Conservation (phyloP, 2,888 invertebrate species). For the Allygus modestus region DNA sequence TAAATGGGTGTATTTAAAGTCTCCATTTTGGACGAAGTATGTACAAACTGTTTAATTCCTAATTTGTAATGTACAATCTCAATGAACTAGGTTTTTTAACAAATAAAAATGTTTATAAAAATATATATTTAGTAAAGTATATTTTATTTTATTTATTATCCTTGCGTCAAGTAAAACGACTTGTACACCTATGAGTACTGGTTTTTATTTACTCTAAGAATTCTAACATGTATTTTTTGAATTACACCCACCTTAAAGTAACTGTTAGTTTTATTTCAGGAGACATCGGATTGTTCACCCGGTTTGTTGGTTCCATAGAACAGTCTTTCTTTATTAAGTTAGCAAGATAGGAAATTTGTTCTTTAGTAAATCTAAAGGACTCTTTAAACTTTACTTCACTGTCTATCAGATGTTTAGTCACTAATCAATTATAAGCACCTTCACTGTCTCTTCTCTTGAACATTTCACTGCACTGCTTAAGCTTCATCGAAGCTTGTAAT, state of each 20-base stretch:
- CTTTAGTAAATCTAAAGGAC: no score
- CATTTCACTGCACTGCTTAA: background rate
- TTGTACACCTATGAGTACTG: constrained; percentile 2
- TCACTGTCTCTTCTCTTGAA: constrained; percentile 28
- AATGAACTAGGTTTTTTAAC: no score
- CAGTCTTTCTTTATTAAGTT: constrained; percentile 1
- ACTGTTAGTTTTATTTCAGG: constrained; percentile 6
- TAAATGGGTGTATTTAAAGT: no score
- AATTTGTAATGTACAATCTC: no score
- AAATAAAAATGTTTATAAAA: no score
- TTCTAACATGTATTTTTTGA: background rate
- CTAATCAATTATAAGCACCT: constrained; percentile 19
- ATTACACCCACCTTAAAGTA: background rate
- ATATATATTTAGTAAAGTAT: no score
- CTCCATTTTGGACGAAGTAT: no score
- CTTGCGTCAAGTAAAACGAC: no score
- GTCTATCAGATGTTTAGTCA: constrained; percentile 17
- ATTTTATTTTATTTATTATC: no score
- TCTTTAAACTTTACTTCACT: no score
- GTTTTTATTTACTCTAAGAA: constrained; percentile 13
- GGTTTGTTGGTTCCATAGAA: constrained; percentile 18
- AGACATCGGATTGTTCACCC: constrained; percentile 24
- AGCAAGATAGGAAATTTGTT: background rate
- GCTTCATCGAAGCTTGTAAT: constrained; percentile 2
- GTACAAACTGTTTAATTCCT: no score